Evolutionary conservation across 2,888 invertebrate genomes (phyloP), one percentile per base, ranked within the genome.

Genomic region (Rhimphoctona megacephalus): DNA sequence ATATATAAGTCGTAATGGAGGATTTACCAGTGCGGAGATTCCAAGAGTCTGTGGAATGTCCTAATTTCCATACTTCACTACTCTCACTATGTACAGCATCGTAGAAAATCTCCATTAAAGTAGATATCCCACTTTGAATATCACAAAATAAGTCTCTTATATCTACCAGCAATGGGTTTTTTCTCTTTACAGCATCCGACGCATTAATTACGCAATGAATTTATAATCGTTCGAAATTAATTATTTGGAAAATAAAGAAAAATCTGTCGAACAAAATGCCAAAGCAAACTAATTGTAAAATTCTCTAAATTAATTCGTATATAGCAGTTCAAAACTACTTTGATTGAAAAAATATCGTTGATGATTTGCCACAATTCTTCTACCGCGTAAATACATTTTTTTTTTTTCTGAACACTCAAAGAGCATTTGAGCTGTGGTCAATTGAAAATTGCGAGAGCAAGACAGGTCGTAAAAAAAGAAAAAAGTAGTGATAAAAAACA

Each of bases 21-120:
- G 57, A 83, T 82, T 82, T 76, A 57, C 69, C 69, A 64, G 30
- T 77, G 73, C 82, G 36, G 73, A 79, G 82, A 74, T 79, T 79
- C 74, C 43, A 73, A 73, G 78, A 78, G 43, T 78, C 61, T 25
- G 78, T 49, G 74, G 46, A 82, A 82, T 82, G 73, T 73, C 74
- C 81, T 69, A 82, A 82, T 85, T 78, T 81, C 46, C 78, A 70
- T 85, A 73, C 78, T 82, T 64, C 64, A 54, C 67, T 67, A 30
- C 33, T 64, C n/a, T 49, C 57, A n/a, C 19, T 61, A n/a, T 49
- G 22, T 64, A 64, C 11, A 81, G 19, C n/a, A 69, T 4, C 25
- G 36, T 67, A 54, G 73, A 73, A 57, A 73, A 83, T 73, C 52
- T 43, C 54, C 25, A 67, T 79, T 74, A 69, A 69, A 85, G 78